phyloP scores from a whole-genome alignment of 2,113 vertebrate species.

The Grallaria varia region DNA sequence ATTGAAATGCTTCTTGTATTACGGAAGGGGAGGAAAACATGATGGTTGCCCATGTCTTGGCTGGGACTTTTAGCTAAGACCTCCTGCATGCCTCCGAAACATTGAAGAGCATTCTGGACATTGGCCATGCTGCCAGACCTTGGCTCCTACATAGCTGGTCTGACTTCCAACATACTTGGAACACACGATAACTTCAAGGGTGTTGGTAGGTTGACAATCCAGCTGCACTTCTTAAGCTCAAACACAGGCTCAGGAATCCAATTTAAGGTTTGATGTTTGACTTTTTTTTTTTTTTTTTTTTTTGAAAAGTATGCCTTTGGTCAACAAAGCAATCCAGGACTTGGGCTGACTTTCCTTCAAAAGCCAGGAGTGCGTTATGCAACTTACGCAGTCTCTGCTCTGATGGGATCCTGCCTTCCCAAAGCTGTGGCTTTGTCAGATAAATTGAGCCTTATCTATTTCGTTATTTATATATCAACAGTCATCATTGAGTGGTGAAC shows the following conservation, averaged over 20 bases:
- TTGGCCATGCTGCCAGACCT: neutral
- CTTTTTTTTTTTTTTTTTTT: too few species aligned
- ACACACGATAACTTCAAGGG: neutral
- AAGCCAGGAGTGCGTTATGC: neutral
- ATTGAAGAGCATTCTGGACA: conserved; percentile 30
- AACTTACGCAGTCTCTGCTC: neutral
- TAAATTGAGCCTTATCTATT: conserved; percentile 40
- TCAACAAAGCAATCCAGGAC: neutral
- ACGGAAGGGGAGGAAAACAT: neutral
- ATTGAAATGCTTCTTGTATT: neutral
- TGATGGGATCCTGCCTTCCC: neutral
- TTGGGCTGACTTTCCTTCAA: conserved; percentile 24
- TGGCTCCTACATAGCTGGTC: conserved; percentile 4
- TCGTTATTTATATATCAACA: conserved; percentile 20
- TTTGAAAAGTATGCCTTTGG: conserved; percentile 12
- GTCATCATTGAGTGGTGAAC: neutral
- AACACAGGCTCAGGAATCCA: neutral
- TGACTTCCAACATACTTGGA: conserved; percentile 39
- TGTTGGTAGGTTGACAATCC: conserved; percentile 26
- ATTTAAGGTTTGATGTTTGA: conserved; percentile 31
- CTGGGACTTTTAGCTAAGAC: neutral
- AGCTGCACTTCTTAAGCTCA: conserved; percentile 40
- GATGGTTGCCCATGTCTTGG: neutral
- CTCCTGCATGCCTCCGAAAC: conserved; percentile 14
- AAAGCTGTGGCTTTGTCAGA: neutral